Evolutionary conservation across 2,113 vertebrate genomes (phyloP), one percentile per base, ranked within the genome.

Genomic region (Acinonyx jubatus): DNA sequence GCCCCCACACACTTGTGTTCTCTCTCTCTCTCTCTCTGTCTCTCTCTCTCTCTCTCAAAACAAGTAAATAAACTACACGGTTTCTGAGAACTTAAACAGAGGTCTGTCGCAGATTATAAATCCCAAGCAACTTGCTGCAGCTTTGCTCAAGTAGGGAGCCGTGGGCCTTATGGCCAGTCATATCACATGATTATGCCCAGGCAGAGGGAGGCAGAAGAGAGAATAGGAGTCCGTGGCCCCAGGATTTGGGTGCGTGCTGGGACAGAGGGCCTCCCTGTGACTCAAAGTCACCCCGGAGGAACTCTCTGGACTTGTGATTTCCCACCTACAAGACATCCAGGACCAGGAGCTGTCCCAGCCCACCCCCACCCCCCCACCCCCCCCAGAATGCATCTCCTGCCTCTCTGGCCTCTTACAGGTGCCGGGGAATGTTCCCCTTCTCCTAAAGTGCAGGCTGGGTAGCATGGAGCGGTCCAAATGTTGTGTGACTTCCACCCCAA

Each of bases 71-170:
- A 61, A 61, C 57, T 63, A 71, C 38, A 90, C 7, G 23, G 9
- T 68, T 95, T 76, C 50, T 73, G 50, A 96, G 48, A 78, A 52
- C 29, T 90, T 78, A 80, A 87, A 94, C 12, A 61, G 63, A 87
- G 15, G 25, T 36, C 55, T 79, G 27, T 50, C 18, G 88, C 84
- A 88, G 63, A 78, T 95, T 66, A 95, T 18, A 89, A 91, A 9
- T 93, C 25, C 13, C 27, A 74, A 74, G 16, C 13, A 92, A 63
- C 7, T 91, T 86, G 52, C 71, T 94, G 1, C 61, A 66, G 12
- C 50, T 94, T 61, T 69, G 8, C 12, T 57, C 27, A 76, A 38
- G 4, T 61, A 85, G 16, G 36, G 13, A 97, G 52, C 18, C n/a
- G 52, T 73, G 91, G 83, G n/a, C 19, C 19, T 93, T 76, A 33